These are phyloP conservation scores for Boulengeromyrus knoepffleri DNA, from an alignment of 2,113 vertebrate species.

Conservation along the genomic window DNA sequence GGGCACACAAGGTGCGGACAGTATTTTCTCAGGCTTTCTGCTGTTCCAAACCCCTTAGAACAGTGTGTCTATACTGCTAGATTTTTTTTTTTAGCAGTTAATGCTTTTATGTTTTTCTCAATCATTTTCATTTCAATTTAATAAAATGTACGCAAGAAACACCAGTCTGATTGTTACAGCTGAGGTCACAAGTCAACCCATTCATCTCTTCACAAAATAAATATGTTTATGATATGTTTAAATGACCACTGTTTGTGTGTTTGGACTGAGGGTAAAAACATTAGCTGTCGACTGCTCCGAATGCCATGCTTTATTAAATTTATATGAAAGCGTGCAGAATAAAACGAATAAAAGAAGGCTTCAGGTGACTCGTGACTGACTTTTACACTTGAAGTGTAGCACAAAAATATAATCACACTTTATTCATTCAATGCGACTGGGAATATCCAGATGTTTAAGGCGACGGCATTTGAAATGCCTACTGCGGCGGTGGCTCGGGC, in stretches of 20 bases:
- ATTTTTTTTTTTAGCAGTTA: not conserved
- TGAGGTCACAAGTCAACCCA: not conserved
- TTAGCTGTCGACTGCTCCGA: not conserved
- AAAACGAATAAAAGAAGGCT: not conserved
- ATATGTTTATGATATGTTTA: not conserved
- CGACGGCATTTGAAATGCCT: not conserved
- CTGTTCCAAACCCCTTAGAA: constrained; percentile 51
- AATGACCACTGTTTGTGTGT: not conserved
- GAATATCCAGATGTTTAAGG: not conserved
- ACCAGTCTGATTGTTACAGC: not conserved
- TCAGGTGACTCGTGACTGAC: not conserved
- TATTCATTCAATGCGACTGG: not conserved
- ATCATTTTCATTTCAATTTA: not conserved
- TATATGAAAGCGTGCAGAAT: not conserved
- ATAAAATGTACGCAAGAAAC: not conserved
- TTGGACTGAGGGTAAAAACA: not conserved
- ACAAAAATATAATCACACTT: no score
- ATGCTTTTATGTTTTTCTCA: not conserved
- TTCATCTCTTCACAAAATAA: not conserved
- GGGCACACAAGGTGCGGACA: constrained; percentile 57
- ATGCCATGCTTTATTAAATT: not conserved
- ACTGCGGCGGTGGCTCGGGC: constrained; percentile 17
- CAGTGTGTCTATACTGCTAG: not conserved
- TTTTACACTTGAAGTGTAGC: not conserved
- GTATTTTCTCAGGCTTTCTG: constrained; percentile 71